These are phyloP conservation scores for Elymnias hypermnestra DNA, from an alignment of 1,140 invertebrate species.

Conservation along the genomic window DNA sequence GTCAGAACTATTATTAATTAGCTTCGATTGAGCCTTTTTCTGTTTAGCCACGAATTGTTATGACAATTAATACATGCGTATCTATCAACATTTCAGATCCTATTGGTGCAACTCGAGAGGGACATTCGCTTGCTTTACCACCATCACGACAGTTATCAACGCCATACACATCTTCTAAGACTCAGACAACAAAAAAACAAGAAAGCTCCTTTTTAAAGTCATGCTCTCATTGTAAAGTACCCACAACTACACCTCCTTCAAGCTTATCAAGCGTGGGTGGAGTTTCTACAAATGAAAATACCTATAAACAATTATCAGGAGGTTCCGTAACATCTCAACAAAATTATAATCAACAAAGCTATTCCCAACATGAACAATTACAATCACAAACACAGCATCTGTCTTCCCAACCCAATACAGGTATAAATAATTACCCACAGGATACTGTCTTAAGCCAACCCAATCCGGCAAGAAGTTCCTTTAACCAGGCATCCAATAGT, in stretches of 20 bases:
- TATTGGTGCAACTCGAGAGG: slow-evolving; percentile 15
- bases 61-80: not conserved
- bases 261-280: not conserved
- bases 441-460: not conserved
- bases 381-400: not conserved
- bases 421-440: not conserved
- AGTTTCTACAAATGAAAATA: not conserved
- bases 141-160: slow-evolving; percentile 29
- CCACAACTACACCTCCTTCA: slow-evolving; percentile 47
- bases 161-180: slow-evolving; percentile 1
- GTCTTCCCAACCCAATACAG: not conserved
- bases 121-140: slow-evolving; percentile 36
- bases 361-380: not conserved
- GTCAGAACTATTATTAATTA: not conserved
- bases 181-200: not conserved
- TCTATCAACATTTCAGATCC: slow-evolving; percentile 33
- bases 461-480: not conserved
- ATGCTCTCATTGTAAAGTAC: slow-evolving; percentile 67
- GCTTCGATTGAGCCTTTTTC: too few relatives aligned
- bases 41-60: too few relatives aligned
- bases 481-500: not conserved
- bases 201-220: slow-evolving; percentile 31
- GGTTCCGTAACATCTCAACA: not conserved
- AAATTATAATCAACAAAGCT: not conserved
- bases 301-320: not conserved